phyloP scores from a whole-genome alignment of 2,797 vertebrate genomes.

The Siniperca obscura region DNA sequence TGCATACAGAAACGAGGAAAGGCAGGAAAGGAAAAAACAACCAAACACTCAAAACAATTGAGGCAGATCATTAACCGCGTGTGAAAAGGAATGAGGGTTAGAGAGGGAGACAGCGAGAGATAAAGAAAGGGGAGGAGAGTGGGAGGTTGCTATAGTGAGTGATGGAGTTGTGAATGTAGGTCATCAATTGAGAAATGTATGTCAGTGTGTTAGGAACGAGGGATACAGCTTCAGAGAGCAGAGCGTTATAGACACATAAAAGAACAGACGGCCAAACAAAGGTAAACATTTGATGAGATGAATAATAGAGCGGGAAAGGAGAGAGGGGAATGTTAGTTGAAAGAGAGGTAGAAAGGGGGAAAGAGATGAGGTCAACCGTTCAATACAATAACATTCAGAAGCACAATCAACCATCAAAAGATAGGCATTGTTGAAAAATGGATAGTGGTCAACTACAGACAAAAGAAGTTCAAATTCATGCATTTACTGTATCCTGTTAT shows the following conservation, averaged over 20 bases:
- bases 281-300: constrained; percentile 20
- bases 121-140: constrained; percentile 2
- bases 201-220: constrained; percentile 76
- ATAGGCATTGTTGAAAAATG: neutral
- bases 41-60: neutral
- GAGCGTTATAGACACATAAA: constrained; percentile 21
- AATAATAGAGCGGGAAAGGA: neutral
- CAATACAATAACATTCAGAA: constrained; percentile 4
- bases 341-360: neutral
- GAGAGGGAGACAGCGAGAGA: constrained; percentile 6
- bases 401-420: neutral
- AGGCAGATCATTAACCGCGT: neutral
- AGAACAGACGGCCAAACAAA: constrained; percentile 4
- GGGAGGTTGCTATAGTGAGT: constrained; percentile 9
- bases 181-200: constrained; percentile 80
- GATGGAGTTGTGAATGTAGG: constrained; percentile 76
- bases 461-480: neutral
- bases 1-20: neutral
- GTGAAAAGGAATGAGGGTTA: constrained; percentile 7
- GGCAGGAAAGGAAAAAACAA: neutral
- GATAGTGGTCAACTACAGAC: neutral
- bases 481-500: neutral
- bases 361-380: neutral
- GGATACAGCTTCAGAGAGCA: constrained; percentile 35
- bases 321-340: neutral